phyloP scores from a whole-genome alignment of 2,113 vertebrate species.

The Petaurus breviceps region DNA sequence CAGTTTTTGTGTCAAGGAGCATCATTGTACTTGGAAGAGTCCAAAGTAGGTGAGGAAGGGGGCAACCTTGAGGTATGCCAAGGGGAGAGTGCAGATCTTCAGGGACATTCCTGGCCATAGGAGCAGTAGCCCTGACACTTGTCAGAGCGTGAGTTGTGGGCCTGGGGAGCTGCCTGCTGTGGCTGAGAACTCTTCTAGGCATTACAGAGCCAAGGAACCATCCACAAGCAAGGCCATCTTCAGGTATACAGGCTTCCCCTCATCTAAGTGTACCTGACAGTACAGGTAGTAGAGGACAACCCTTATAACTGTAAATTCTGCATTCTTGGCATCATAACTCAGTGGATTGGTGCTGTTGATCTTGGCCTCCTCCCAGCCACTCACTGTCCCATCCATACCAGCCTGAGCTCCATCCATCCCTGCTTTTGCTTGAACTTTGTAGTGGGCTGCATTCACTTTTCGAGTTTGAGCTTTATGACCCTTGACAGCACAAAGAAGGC shows the following conservation, averaged over 20 bases:
- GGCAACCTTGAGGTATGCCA: conserved; percentile 87
- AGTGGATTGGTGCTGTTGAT: conserved; percentile 91
- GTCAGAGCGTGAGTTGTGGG: conserved; percentile 91
- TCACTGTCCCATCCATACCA: conserved; percentile 88
- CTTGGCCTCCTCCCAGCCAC: conserved; percentile 90
- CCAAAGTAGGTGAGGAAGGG: conserved; percentile 92
- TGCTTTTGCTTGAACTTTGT: too few relatives aligned
- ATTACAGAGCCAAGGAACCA: conserved; percentile 84
- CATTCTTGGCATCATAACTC: conserved; percentile 86
- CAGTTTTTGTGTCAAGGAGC: neutral
- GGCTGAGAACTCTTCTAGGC: conserved; percentile 92
- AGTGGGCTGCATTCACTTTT: too few relatives aligned
- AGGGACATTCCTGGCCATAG: conserved; percentile 87
- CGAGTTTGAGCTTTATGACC: too few relatives aligned
- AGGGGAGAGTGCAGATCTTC: conserved; percentile 86
- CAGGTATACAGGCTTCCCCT: conserved; percentile 91
- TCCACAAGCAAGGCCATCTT: conserved; percentile 91
- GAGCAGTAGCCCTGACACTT: conserved; percentile 90
- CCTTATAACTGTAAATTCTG: conserved; percentile 88
- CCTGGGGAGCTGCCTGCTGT: conserved; percentile 85
- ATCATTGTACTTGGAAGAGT: conserved; percentile 93
- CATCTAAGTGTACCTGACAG: conserved; percentile 94
- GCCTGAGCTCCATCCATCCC: too few relatives aligned
- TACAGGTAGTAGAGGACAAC: conserved; percentile 92
- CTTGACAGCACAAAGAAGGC: too few relatives aligned